Evolutionary conservation across 2,113 vertebrate genomes (phyloP).

Genomic region (Oceanodroma tethys): DNA sequence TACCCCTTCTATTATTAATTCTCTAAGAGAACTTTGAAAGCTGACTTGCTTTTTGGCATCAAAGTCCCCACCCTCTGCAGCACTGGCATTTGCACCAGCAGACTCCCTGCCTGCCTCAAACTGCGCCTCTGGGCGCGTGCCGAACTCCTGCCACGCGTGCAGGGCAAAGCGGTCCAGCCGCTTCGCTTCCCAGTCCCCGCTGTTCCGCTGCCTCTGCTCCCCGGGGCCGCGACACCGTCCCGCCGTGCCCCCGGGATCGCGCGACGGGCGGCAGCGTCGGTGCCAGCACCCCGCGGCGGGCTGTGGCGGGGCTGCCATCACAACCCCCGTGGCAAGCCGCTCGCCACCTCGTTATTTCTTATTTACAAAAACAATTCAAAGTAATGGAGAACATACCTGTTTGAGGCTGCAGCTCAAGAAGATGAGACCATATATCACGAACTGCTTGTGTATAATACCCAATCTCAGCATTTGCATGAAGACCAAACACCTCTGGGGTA

Average conservation of each 20-base stretch:
- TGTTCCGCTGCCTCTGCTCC: neutral
- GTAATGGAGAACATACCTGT: slow-evolving; percentile 68
- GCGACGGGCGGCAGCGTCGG: rapidly evolving
- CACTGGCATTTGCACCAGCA: neutral
- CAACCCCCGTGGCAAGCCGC: neutral
- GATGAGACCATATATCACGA: slow-evolving; percentile 85
- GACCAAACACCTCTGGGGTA: slow-evolving; percentile 87
- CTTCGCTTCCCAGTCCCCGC: neutral
- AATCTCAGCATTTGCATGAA: slow-evolving; percentile 92
- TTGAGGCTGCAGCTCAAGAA: slow-evolving; percentile 92
- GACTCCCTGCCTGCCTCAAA: neutral
- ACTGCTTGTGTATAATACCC: slow-evolving; percentile 89
- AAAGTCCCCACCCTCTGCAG: neutral
- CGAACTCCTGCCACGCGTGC: neutral
- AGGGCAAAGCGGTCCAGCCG: neutral
- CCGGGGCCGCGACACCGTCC: rapidly evolving
- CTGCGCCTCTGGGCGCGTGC: neutral
- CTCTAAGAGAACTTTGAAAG: neutral
- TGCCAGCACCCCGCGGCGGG: neutral
- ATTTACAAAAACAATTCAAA: neutral
- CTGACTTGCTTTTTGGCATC: neutral
- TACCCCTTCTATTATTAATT: neutral
- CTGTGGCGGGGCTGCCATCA: neutral
- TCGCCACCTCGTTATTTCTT: rapidly evolving
- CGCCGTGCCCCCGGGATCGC: rapidly evolving